Conservation (phyloP, 2,888 invertebrate species). For the Pantelozetes paolii region DNA sequence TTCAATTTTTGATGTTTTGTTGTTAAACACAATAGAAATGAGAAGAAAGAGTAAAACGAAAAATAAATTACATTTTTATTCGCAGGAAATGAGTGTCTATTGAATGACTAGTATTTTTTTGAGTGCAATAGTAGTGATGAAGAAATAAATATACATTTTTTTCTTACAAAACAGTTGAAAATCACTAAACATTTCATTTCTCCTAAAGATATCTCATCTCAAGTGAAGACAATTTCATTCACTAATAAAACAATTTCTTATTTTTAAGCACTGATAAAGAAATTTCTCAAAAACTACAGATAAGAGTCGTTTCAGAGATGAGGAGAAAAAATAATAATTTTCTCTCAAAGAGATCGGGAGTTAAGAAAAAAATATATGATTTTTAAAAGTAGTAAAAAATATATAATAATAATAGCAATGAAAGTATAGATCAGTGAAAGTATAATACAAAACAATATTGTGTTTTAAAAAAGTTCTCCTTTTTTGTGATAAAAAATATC, state of each 20-base stretch:
- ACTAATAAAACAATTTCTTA: background rate
- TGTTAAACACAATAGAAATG: background rate
- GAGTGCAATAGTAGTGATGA: background rate
- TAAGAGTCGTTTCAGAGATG: background rate
- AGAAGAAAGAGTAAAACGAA: background rate
- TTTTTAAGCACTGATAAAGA: background rate
- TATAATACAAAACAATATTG: background rate
- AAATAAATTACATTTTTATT: conserved; percentile 24
- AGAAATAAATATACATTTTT: background rate
- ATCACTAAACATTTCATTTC: background rate
- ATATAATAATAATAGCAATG: background rate
- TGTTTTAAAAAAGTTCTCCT: background rate
- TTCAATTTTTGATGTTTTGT: conserved; percentile 2
- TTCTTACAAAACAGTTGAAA: background rate
- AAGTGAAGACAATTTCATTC: background rate
- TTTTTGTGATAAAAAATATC: background rate
- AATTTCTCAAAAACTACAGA: background rate
- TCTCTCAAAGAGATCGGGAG: background rate
- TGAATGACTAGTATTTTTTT: conserved; percentile 2
- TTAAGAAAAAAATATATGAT: background rate
- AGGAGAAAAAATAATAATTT: background rate
- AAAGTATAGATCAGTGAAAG: background rate
- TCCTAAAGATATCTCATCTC: background rate
- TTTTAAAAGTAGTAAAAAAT: background rate
- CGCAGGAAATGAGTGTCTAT: conserved; percentile 8